These are phyloP conservation scores for Agrochola circellaris DNA, from an alignment of 2,888 invertebrate genomes.

Conservation along the genomic window DNA sequence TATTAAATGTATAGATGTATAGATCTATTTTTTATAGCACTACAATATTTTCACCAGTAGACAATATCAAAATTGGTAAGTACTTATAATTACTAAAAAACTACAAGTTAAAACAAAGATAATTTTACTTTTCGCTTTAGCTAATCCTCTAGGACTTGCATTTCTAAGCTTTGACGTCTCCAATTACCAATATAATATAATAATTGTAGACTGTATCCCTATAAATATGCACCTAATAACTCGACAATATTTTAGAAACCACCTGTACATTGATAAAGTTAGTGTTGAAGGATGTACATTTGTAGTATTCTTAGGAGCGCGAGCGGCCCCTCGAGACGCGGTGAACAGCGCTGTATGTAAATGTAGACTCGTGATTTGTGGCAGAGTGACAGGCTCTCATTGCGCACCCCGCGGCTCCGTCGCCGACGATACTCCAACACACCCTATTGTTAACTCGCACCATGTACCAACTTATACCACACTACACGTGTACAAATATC, in stretches of 20 bases:
- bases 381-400: slow-evolving; percentile 81
- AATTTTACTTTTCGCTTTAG: background rate
- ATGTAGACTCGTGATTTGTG: slow-evolving; percentile 79
- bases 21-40: background rate
- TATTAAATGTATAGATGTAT: no score
- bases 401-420: slow-evolving; percentile 72
- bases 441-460: slow-evolving; percentile 75
- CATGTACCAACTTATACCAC: slow-evolving; percentile 54
- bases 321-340: slow-evolving; percentile 66
- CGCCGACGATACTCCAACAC: slow-evolving; percentile 73
- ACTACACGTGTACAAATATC: slow-evolving; percentile 54
- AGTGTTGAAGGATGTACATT: slow-evolving; percentile 55
- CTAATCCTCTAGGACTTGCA: background rate
- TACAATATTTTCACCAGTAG: background rate
- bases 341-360: slow-evolving; percentile 64
- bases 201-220: no score
- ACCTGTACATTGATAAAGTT: slow-evolving; percentile 43
- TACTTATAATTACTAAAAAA: background rate
- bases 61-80: background rate
- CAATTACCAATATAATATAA: background rate
- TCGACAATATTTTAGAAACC: background rate
- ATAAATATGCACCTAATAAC: background rate
- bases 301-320: slow-evolving; percentile 61
- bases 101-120: background rate
- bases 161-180: background rate